Percentiles rank a stretch among this genome's conserved stretches.
Evolutionary conservation across 2,888 invertebrate species (phyloP).

Genomic region (Drosophila sordidula): DNA sequence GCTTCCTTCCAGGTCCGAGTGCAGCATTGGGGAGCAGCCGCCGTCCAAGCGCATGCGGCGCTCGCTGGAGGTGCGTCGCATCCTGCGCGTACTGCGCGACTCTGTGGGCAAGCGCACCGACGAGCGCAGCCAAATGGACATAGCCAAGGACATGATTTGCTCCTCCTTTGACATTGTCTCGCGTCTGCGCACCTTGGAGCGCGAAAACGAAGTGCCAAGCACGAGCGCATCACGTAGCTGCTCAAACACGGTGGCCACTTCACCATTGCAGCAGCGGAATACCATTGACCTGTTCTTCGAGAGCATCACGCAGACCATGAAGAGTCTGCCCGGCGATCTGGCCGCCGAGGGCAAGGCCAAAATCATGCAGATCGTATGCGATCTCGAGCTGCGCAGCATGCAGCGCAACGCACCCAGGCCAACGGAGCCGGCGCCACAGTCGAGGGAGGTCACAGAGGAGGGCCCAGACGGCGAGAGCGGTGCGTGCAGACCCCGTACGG

Average conservation of each 20-base stretch:
- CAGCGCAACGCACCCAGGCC: conserved; percentile 29
- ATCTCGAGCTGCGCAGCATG: conserved; percentile 74
- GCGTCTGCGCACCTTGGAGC: conserved; percentile 63
- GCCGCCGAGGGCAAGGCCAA: conserved; percentile 80
- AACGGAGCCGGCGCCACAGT: not conserved
- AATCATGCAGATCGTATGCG: conserved; percentile 80
- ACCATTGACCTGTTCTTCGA: conserved; percentile 80
- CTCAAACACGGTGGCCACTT: not conserved
- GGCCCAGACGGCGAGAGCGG: too few relatives aligned
- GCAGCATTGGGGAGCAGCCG: conserved; percentile 49
- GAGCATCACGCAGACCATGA: conserved; percentile 79
- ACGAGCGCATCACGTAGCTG: not conserved
- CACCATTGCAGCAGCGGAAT: conserved; percentile 41
- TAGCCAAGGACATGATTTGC: conserved; percentile 72
- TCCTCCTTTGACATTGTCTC: conserved; percentile 68
- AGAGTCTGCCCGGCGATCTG: conserved; percentile 72
- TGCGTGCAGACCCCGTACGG: not conserved
- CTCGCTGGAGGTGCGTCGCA: conserved; percentile 51
- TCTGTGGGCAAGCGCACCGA: conserved; percentile 46
- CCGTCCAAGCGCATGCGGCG: conserved; percentile 55
- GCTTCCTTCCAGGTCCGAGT: conserved; percentile 56
- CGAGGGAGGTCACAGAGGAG: not conserved
- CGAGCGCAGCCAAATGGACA: conserved; percentile 64
- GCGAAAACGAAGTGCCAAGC: conserved; percentile 1
- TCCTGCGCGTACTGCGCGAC: conserved; percentile 53